Percentiles rank a stretch among this genome's conserved stretches.
These are phyloP conservation scores for Halcyon smyrnensis DNA, from an alignment of 2,797 vertebrate genomes.

Conservation along the genomic window DNA sequence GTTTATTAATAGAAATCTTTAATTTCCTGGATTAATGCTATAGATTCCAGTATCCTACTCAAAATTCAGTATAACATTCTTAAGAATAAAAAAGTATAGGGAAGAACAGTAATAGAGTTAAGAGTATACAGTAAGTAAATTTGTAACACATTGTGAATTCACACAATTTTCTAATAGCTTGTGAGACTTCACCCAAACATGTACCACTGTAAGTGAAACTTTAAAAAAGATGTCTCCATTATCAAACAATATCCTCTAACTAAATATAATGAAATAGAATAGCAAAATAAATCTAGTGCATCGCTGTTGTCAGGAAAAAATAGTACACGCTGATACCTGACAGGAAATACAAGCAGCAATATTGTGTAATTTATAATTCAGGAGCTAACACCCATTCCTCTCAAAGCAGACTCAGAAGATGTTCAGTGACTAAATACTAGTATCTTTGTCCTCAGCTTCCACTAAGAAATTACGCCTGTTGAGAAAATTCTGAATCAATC, in stretches of 20 bases:
- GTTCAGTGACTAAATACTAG: neutral
- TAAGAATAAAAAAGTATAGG: neutral
- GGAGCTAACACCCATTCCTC: neutral
- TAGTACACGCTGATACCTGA: neutral
- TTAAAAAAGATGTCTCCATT: neutral
- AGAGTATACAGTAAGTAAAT: neutral
- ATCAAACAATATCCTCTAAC: neutral
- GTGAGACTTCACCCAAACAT: neutral
- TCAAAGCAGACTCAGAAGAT: neutral
- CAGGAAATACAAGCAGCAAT: neutral
- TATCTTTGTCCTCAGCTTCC: neutral
- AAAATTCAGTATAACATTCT: neutral
- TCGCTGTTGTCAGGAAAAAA: neutral
- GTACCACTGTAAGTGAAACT: neutral
- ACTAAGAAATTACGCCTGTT: neutral
- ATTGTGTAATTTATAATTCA: neutral
- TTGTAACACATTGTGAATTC: neutral
- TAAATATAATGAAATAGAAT: neutral
- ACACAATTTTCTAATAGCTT: neutral
- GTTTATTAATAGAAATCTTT: neutral
- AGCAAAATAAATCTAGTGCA: neutral
- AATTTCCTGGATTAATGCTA: neutral
- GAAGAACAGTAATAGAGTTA: neutral
- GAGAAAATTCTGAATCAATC: neutral
- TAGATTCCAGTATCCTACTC: neutral